These are phyloP conservation scores for Dysmachus trigonus DNA, from an alignment of 2,888 invertebrate species.

Conservation along the genomic window DNA sequence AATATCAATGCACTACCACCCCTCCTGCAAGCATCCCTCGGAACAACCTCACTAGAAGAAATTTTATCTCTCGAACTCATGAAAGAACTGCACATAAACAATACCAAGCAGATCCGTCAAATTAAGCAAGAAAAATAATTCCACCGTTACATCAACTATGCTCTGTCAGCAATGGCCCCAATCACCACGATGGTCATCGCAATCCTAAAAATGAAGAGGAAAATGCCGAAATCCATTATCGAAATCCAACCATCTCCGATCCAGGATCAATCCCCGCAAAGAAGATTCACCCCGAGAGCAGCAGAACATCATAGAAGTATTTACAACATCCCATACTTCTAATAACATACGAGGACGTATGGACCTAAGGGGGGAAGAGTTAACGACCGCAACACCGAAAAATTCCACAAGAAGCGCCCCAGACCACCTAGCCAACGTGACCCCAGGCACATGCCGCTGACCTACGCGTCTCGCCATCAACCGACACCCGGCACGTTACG, in stretches of 20 bases:
- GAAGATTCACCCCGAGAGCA: too few relatives aligned
- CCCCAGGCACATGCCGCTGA: too few relatives aligned
- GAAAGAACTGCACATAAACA: conserved; percentile 9
- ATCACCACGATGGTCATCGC: too few relatives aligned
- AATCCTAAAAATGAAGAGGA: background rate
- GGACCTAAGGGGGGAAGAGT: background rate
- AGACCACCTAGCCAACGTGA: too few relatives aligned
- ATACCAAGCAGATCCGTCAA: background rate
- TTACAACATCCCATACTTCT: background rate
- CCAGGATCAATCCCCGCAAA: too few relatives aligned
- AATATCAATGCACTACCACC: conserved; percentile 34
- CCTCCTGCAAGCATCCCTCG: conserved; percentile 45
- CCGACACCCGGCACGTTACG: too few relatives aligned
- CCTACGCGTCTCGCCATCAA: too few relatives aligned
- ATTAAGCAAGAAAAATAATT: too few relatives aligned
- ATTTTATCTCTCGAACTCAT: conserved; percentile 45
- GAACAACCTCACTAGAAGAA: conserved; percentile 40
- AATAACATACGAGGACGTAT: background rate
- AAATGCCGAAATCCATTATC: background rate
- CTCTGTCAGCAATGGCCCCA: too few relatives aligned
- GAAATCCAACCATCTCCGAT: background rate
- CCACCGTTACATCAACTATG: too few relatives aligned
- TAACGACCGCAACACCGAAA: background rate
- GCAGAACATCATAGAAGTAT: background rate
- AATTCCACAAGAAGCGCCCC: background rate